phyloP scores from a whole-genome alignment of 2,113 vertebrate genomes.

The Ibidorhyncha struthersii region DNA sequence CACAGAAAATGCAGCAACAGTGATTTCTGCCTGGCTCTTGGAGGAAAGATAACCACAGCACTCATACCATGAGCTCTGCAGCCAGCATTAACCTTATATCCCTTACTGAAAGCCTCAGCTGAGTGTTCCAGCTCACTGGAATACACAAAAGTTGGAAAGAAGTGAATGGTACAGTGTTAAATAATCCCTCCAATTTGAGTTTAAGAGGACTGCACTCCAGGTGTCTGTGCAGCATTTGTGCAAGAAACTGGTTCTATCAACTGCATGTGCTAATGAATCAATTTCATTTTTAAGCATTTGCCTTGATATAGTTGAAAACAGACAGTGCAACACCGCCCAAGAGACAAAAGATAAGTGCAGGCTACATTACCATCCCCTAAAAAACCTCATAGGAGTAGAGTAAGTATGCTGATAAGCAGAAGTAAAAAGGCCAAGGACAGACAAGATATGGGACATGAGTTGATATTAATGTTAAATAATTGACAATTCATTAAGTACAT shows the following conservation, averaged over 20 bases:
- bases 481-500: neutral
- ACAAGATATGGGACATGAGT: neutral
- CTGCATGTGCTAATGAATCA: neutral
- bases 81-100: neutral
- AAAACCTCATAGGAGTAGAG: neutral
- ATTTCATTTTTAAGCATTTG: neutral
- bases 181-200: neutral
- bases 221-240: neutral
- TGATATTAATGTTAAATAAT: neutral
- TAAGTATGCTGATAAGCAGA: neutral
- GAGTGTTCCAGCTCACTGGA: neutral
- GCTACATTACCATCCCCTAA: neutral
- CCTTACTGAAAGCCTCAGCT: neutral
- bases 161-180: neutral
- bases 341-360: neutral
- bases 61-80: neutral
- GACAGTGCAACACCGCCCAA: neutral
- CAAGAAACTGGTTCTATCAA: neutral
- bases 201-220: neutral
- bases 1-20: neutral
- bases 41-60: neutral
- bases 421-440: neutral
- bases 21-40: neutral
- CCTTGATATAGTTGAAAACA: neutral
- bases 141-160: neutral